These are phyloP conservation scores for Antrozous pallidus DNA, from an alignment of 2,797 vertebrate species.

Conservation along the genomic window DNA sequence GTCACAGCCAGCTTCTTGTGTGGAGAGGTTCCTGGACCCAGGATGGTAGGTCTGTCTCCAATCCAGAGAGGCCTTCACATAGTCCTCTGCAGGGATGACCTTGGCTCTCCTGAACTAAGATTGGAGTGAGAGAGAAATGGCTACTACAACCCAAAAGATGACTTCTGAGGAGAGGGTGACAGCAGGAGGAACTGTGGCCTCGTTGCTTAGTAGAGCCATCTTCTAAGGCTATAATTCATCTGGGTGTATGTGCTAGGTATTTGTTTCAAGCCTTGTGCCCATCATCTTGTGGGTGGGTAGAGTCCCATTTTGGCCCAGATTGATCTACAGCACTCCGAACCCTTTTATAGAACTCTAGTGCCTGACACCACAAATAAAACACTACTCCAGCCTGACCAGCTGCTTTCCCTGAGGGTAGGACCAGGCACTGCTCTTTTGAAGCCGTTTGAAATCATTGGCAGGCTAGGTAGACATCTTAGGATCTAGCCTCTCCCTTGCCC, in stretches of 20 bases:
- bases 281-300: neutral
- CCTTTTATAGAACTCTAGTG: neutral
- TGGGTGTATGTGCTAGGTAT: neutral
- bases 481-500: neutral
- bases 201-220: neutral
- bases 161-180: neutral
- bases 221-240: neutral
- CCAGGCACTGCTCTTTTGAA: neutral
- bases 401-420: neutral
- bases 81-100: neutral
- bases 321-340: neutral
- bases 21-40: neutral
- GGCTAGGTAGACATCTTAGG: neutral
- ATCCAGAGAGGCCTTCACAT: neutral
- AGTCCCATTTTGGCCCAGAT: neutral
- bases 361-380: neutral
- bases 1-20: neutral
- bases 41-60: neutral
- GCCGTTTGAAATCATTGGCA: neutral
- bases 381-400: neutral
- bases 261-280: neutral
- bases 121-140: neutral
- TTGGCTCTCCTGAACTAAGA: neutral
- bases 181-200: neutral
- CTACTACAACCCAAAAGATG: neutral